These are phyloP conservation scores for Leuctra nigra DNA, from an alignment of 2,888 invertebrate genomes.

Conservation along the genomic window DNA sequence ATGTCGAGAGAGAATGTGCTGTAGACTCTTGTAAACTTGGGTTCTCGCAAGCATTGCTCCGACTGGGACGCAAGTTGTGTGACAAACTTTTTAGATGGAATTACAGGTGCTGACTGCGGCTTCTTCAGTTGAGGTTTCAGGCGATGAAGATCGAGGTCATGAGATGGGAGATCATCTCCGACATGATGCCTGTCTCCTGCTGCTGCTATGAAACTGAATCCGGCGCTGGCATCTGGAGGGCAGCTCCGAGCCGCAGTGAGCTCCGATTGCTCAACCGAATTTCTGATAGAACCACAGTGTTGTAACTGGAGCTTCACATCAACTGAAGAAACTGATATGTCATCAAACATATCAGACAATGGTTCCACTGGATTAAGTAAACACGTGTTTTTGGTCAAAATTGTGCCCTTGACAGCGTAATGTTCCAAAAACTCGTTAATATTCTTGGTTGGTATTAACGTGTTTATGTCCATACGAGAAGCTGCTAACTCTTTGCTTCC, in stretches of 20 bases:
- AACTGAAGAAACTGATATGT: no score
- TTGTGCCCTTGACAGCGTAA: not conserved
- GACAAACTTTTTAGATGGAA: not conserved
- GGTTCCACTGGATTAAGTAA: no score
- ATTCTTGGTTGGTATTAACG: constrained; percentile 34
- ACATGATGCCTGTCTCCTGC: not conserved
- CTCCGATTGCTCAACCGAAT: no score
- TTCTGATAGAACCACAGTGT: no score
- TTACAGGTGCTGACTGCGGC: not conserved
- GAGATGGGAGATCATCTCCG: not conserved
- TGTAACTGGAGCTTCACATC: no score
- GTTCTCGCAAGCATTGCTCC: not conserved
- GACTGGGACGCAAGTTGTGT: not conserved
- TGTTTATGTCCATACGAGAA: constrained; percentile 20
- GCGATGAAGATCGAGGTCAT: not conserved
- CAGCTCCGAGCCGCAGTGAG: no score
- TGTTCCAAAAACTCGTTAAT: constrained; percentile 32
- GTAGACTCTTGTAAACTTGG: not conserved
- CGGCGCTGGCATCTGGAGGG: no score
- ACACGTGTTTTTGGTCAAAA: no score
- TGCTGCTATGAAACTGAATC: not conserved
- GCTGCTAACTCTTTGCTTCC: constrained; percentile 28
- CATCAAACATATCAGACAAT: no score
- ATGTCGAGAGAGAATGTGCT: not conserved
- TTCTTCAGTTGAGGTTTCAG: not conserved